Percentiles rank a stretch among this genome's conserved stretches.
phyloP scores from a whole-genome alignment of 1,140 invertebrate genomes.

The Caenorhabditis latens region DNA sequence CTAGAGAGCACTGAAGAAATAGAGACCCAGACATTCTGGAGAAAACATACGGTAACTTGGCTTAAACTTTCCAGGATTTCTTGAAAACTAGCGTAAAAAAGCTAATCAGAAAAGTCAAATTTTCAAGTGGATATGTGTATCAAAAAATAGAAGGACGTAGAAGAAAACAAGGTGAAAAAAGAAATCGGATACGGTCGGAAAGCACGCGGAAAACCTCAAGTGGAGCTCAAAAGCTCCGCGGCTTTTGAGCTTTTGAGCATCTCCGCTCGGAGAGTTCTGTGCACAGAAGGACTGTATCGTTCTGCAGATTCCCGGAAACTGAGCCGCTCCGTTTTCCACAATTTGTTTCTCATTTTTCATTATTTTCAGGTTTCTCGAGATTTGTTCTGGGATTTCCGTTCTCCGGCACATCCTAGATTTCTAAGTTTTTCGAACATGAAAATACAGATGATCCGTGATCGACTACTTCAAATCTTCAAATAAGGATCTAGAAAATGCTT shows the following conservation, averaged over 20 bases:
- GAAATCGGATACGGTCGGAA: conserved; percentile 23
- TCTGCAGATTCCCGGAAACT: conserved; percentile 28
- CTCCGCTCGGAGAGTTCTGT: not conserved
- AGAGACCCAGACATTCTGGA: conserved; percentile 12
- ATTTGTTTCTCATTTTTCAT: not conserved
- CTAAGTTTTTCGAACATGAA: too few species aligned
- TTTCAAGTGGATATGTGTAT: not conserved
- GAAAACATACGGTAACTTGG: not conserved
- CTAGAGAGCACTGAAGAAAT: not conserved
- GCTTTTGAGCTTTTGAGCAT: conserved; percentile 46
- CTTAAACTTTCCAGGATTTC: too few species aligned
- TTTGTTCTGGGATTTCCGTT: not conserved
- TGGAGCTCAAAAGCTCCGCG: not conserved
- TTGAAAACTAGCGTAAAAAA: not conserved
- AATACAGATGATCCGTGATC: too few species aligned
- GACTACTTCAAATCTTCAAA: too few species aligned
- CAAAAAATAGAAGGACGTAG: not conserved
- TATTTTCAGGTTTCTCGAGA: not conserved
- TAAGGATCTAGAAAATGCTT: too few species aligned
- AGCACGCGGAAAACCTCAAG: conserved; percentile 27
- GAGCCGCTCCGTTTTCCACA: not conserved
- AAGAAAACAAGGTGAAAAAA: not conserved
- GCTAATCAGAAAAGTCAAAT: not conserved
- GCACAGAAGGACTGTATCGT: not conserved
- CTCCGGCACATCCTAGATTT: too few species aligned